Conservation (phyloP, 2,888 invertebrate genomes). For the Lissocephala sabroskyi region DNA sequence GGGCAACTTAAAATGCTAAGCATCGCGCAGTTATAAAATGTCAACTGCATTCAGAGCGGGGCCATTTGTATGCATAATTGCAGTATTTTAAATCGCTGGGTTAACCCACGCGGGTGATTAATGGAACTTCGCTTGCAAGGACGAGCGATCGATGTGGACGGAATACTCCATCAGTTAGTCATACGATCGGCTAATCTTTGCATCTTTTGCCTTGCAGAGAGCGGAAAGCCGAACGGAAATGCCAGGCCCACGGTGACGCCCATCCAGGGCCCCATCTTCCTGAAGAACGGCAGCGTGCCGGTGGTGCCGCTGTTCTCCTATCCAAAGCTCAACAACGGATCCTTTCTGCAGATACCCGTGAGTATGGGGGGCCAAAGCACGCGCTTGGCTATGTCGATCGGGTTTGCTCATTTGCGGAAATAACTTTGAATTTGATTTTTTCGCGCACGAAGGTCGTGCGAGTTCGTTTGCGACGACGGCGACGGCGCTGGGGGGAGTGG, state of each 20-base stretch:
- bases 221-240: slow-evolving; percentile 70
- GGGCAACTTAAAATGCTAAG: slow-evolving; percentile 1
- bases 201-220: slow-evolving; percentile 19
- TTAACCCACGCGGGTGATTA: slow-evolving; percentile 2
- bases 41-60: neutral
- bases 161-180: neutral
- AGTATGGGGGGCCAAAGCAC: slow-evolving; percentile 72
- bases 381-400: slow-evolving; percentile 35
- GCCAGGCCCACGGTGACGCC: slow-evolving; percentile 83
- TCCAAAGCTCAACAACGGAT: slow-evolving; percentile 87
- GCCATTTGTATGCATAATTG: slow-evolving; percentile 4
- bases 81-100: slow-evolving; percentile 2
- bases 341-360: slow-evolving; percentile 92
- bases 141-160: neutral
- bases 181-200: slow-evolving; percentile 13
- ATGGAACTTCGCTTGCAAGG: slow-evolving; percentile 3
- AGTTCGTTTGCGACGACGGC: slow-evolving; percentile 55
- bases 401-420: slow-evolving; percentile 67
- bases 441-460: slow-evolving; percentile 58
- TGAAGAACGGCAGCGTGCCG: slow-evolving; percentile 89
- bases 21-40: neutral
- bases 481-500: neutral
- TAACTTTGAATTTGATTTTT: slow-evolving; percentile 49
- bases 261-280: slow-evolving; percentile 89
- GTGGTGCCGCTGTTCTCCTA: slow-evolving; percentile 91